Base-by-base conservation (phyloP, 2,797 vertebrate genomes). In the Coilia nasus region DNA sequence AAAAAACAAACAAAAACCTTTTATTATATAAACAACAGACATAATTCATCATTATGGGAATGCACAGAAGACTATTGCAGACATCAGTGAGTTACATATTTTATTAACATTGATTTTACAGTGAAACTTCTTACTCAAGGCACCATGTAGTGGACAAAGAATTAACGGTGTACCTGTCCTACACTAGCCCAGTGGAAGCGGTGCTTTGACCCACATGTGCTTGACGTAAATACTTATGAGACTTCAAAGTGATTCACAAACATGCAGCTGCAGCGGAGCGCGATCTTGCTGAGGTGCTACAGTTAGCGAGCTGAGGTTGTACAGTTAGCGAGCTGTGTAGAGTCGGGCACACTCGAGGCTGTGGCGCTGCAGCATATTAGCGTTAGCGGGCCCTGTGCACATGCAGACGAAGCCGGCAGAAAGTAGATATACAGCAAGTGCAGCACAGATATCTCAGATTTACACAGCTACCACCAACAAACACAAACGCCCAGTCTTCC, bases 41-140 rank as follows among this genome's bases (percentile, higher is more conserved):
- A 41, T 41, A 41, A 41, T 41, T 41, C 35, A 41, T 41, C 35
- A 41, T 41, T 41, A 41, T 41, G 35, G 35, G 35, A 5, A 41
- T 41, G 35, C 50, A 54, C 7, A 54, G 50, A 54, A 54, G 14
- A 54, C 50, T 7, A 75, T 19, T 35, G 17, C 71, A 78, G 35
- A 21, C 31, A 21, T 78, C 19, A 41, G 71, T 78, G 71, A 78
- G 67, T 75, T 19, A 78, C 35, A 44, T 17, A 78, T 78, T 78
- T 78, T 78, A 78, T 78, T 78, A 1, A 78, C 35, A 44, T 75
- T 75, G 31, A 21, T 78, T 21, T 78, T 31, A 62, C 83, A 46
- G 41, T 81, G 41, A 31, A 47, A 81, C 41, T 46, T 50, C 64
- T 46, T 46, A 84, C 71, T 78, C 71, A 78, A 78, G 71, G 71